Percentiles rank a stretch among this genome's conserved stretches.
Conservation (phyloP, 2,797 vertebrate species). For the Manis pentadactyla region DNA sequence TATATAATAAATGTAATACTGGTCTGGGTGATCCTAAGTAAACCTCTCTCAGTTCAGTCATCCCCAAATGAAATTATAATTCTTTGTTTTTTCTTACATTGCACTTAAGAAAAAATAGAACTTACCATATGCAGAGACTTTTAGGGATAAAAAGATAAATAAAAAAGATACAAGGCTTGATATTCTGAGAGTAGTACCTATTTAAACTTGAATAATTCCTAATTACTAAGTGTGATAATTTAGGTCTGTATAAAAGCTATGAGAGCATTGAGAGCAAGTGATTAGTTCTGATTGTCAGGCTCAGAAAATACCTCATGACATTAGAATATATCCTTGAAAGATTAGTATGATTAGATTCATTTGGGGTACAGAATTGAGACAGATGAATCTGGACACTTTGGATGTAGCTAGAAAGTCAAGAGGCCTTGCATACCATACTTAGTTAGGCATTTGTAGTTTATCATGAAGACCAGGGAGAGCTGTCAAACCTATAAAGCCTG, state of each 20-base stretch:
- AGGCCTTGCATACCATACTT: neutral
- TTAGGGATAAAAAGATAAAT: neutral
- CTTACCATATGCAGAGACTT: neutral
- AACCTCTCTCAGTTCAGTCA: neutral
- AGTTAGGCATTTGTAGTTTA: neutral
- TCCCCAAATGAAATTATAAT: neutral
- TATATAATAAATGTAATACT: neutral
- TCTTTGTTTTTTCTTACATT: neutral
- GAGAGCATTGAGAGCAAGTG: neutral
- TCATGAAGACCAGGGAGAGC: neutral
- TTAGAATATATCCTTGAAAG: slow-evolving; percentile 23
- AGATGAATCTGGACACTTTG: neutral
- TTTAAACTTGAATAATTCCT: slow-evolving; percentile 46
- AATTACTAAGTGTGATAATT: slow-evolving; percentile 16
- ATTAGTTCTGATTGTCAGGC: slow-evolving; percentile 28
- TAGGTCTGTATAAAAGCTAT: neutral
- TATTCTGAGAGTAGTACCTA: slow-evolving; percentile 15
- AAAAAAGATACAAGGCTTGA: neutral
- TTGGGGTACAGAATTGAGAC: neutral
- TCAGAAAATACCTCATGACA: slow-evolving; percentile 3
- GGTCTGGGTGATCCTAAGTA: neutral
- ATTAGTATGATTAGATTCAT: neutral
- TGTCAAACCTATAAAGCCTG: neutral
- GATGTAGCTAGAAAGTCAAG: neutral
- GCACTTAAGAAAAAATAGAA: neutral